These are phyloP conservation scores for Myotis findleyi DNA, from an alignment of 2,797 vertebrate genomes.

Conservation along the genomic window DNA sequence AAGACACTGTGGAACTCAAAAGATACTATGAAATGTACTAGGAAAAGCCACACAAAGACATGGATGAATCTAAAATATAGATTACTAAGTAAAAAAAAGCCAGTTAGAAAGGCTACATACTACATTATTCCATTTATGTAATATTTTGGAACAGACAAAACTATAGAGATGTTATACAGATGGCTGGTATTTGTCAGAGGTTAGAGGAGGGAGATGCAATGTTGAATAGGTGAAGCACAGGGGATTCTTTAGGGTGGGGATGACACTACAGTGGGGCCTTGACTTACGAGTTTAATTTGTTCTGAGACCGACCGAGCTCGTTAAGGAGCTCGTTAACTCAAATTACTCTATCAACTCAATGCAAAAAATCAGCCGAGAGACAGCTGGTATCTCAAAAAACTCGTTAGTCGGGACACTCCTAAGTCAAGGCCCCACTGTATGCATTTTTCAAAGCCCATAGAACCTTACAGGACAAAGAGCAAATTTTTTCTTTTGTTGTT, in stretches of 20 bases:
- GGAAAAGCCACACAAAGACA: constrained; percentile 35
- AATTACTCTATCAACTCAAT: no score
- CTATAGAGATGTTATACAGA: constrained; percentile 16
- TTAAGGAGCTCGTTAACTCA: no score
- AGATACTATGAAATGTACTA: constrained; percentile 6
- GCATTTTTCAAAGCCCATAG: constrained; percentile 43
- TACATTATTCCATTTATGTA: constrained; percentile 34
- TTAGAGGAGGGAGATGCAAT: not conserved
- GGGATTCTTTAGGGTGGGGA: not conserved
- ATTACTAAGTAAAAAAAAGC: not conserved
- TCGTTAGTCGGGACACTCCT: no score
- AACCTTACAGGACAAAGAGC: not conserved
- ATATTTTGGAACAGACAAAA: constrained; percentile 50
- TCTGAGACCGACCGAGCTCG: no score
- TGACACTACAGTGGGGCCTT: not conserved
- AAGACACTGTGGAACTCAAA: constrained; percentile 34
- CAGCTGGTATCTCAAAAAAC: no score
- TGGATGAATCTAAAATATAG: not conserved
- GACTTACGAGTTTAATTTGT: no score
- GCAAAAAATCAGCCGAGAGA: no score
- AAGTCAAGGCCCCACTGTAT: not conserved
- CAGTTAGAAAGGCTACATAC: constrained; percentile 12
- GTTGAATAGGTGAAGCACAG: constrained; percentile 35
- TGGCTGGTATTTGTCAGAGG: constrained; percentile 7
- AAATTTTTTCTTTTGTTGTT: no score